Evolutionary conservation across 2,888 invertebrate species (phyloP), one percentile per base, ranked within the genome.

Genomic region (Dorcus hopei): DNA sequence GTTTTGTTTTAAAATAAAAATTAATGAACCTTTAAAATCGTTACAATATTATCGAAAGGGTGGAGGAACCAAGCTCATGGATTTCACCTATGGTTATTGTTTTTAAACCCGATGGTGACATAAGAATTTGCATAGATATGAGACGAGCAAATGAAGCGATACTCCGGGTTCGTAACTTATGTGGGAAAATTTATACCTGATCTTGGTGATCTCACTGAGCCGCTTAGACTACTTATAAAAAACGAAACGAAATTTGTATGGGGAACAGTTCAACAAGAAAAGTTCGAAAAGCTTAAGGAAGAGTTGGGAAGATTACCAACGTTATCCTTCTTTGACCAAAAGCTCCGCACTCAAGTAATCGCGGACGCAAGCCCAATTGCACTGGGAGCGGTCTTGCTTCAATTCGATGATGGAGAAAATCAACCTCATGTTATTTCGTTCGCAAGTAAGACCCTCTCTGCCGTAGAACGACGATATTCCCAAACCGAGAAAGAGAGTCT

Each of bases 61-160:
- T 75, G 8, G 61, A 57, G 14, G 70, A 66, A 43, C 71, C 71
- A 19, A 70, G 70, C 38, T 40, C 54, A 33, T 76, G 75, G 73
- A 66, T 76, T 59, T 71, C 74, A 63, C 68, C 73, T 7, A 68
- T 76, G 6, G 72, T 73, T 3, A 58, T 72, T 26, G 69, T 71
- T 11, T 67, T 71, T 42, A 72, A 73, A 56, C 62, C 63, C 47
- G 63, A 68, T 19, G 40, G 39, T 57, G 70, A 70, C 38, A 68
- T 75, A 33, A 58, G 72, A 9, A 64, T 76, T 38, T 74, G 75
- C 59, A 59, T 76, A 23, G 75, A 75, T 59, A 75, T 76, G 70
- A 61, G 71, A 7, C 59, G 74, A 33, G 66, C 72, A 57, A 75
- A 76, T 61, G 63, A 61, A 56, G 73, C 74, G 2, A 69, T 75